These are phyloP conservation scores for Melinaea marsaeus DNA, from an alignment of 2,888 invertebrate species.

Conservation along the genomic window DNA sequence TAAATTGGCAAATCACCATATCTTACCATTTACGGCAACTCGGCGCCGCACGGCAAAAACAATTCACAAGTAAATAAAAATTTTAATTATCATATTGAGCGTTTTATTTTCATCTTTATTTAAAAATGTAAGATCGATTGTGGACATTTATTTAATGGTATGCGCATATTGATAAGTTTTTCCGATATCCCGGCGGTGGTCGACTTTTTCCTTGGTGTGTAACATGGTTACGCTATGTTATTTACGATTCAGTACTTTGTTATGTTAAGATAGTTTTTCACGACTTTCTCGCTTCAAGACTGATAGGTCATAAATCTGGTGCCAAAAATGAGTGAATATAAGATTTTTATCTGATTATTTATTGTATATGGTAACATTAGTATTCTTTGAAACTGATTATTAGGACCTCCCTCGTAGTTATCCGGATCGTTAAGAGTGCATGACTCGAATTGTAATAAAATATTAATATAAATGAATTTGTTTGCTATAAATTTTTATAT, in stretches of 20 bases:
- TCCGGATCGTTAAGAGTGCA: constrained; percentile 3
- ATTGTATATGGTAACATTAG: constrained; percentile 18
- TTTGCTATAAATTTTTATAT: constrained; percentile 4
- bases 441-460: neutral
- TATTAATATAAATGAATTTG: constrained; percentile 5
- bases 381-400: constrained; percentile 19
- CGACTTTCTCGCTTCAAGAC: constrained; percentile 58
- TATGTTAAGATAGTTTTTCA: constrained; percentile 66
- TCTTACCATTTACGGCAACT: constrained; percentile 56
- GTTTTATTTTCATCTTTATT: constrained; percentile 68
- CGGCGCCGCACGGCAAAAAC: constrained; percentile 64
- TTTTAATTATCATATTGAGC: constrained; percentile 72
- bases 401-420: constrained; percentile 22
- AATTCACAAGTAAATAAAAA: constrained; percentile 70
- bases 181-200: constrained; percentile 65
- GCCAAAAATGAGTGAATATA: constrained; percentile 70
- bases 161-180: constrained; percentile 73
- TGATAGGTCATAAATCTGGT: constrained; percentile 70
- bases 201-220: constrained; percentile 66
- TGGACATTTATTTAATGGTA: constrained; percentile 61
- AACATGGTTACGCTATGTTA: constrained; percentile 59
- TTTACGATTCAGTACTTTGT: constrained; percentile 65
- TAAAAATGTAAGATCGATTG: constrained; percentile 52
- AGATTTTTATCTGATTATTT: constrained; percentile 26
- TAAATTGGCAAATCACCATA: constrained; percentile 70